phyloP scores from a whole-genome alignment of 2,888 invertebrate species.

The Ectobius pallidus region DNA sequence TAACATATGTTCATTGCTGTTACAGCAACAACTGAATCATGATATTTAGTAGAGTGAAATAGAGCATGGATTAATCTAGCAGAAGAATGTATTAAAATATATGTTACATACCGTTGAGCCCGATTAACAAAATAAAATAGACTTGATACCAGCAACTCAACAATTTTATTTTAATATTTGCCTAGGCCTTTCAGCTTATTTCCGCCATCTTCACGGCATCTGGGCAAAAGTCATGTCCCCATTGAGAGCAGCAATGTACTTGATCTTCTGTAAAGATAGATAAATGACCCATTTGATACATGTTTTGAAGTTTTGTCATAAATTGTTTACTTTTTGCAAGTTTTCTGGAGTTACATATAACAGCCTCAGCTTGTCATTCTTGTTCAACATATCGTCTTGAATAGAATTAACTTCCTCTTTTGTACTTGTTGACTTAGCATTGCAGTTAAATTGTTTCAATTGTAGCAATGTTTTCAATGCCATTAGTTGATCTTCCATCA shows the following conservation, averaged over 20 bases:
- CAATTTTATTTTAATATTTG: no score
- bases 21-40: not conserved
- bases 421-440: conserved; percentile 66
- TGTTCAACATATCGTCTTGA: conserved; percentile 60
- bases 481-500: conserved; percentile 90
- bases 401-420: conserved; percentile 64
- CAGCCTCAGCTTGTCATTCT: conserved; percentile 68
- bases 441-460: no score
- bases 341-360: conserved; percentile 93
- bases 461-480: conserved; percentile 67
- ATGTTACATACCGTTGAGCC: no score
- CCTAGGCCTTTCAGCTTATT: no score
- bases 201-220: no score
- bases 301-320: conserved; percentile 85
- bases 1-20: not conserved
- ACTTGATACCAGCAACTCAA: no score
- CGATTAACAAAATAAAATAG: no score
- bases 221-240: conserved; percentile 93
- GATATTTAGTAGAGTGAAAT: no score
- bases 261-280: conserved; percentile 88
- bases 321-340: conserved; percentile 85
- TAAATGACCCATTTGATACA: conserved; percentile 70
- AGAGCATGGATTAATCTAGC: no score
- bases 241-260: conserved; percentile 91
- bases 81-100: no score